phyloP scores from a whole-genome alignment of 2,113 vertebrate genomes.

The Columba janthina region DNA sequence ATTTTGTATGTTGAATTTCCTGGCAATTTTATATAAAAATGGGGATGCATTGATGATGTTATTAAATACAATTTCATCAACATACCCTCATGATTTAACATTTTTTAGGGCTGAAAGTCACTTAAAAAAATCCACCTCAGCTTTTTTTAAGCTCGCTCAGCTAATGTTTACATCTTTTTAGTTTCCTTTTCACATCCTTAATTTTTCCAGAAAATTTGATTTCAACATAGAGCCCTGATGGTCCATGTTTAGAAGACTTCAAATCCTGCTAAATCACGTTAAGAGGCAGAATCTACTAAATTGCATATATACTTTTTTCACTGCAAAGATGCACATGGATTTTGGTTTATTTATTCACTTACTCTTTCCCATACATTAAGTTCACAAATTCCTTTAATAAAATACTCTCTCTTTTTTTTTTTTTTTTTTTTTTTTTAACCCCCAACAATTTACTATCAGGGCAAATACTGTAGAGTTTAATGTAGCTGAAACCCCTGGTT shows the following conservation, averaged over 20 bases:
- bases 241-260: background rate
- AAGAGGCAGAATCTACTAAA: background rate
- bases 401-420: background rate
- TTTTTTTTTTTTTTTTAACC: background rate
- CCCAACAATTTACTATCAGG: background rate
- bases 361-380: background rate
- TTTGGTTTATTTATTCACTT: background rate
- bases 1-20: background rate
- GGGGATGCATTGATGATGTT: background rate
- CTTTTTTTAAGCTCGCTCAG: rapidly evolving
- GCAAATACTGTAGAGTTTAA: background rate
- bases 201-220: background rate
- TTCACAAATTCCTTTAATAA: background rate
- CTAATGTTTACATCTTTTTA: background rate
- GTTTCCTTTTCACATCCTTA: background rate
- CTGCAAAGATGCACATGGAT: rapidly evolving
- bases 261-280: background rate
- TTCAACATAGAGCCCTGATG: background rate
- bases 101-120: background rate
- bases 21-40: background rate
- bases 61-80: background rate
- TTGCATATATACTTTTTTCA: background rate
- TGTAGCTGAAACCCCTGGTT: background rate
- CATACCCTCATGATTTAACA: background rate
- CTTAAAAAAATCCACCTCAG: background rate